Evolutionary conservation across 2,888 invertebrate species (phyloP), one percentile per base, ranked within the genome.

Genomic region (Epinotia nisella): DNA sequence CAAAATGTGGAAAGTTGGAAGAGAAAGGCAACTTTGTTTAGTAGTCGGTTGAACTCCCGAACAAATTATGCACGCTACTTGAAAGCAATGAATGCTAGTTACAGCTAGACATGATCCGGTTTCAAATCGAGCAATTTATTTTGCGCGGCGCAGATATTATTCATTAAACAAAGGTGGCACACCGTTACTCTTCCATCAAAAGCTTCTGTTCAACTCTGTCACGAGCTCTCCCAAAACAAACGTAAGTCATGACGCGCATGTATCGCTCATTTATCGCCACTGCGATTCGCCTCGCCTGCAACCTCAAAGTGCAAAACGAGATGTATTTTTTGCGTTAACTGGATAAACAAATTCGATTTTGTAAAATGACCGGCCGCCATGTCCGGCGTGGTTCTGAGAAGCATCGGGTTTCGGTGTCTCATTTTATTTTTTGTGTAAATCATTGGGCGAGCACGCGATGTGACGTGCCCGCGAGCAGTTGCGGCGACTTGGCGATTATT

Each of bases 391-490:
- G 73, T 85, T 85, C 84, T 80, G 79, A 85, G 85, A 85, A 85
- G 76, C 81, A 81, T 81, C 65, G 80, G 79, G 83, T 82, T 82
- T 80, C 80, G 78, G 82, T 82, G 81, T 82, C 79, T 85, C 83
- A 79, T 84, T 82, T 83, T 83, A 76, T 79, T 78, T 84, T 82
- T 82, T 82, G 78, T 76, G 77, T 79, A 80, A 81, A 80, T 81
- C 79, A 79, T 76, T 76, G 74, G 75, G 76, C 75, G 80, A 77
- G 78, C 90, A 90, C 90, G 91, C 91, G 84, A 90, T 84, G 74
- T 90, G 83, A 83, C 90, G 88, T 90, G 90, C 79, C 75, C 74
- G 78, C 75, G 79, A 78, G 79, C 85, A 82, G 82, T 86, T 82
- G 85, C 83, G 82, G 81, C 83, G 82, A 82, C 83, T 80, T 78